phyloP scores from a whole-genome alignment of 2,797 vertebrate species.

The Dromococcyx pavoninus region DNA sequence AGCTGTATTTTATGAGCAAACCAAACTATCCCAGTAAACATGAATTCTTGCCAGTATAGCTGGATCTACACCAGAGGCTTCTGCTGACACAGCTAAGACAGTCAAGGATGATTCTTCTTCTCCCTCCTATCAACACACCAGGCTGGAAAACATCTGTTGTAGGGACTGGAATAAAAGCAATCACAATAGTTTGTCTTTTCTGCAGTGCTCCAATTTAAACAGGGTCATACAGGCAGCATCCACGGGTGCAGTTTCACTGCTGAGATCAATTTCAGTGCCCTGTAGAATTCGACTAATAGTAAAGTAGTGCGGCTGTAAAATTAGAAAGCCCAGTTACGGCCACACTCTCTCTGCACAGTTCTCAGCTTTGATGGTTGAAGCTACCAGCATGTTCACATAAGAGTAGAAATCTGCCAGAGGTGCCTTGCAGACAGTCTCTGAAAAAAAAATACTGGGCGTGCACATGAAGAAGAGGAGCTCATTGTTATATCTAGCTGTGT shows the following conservation, averaged over 20 bases:
- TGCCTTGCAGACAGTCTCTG: neutral
- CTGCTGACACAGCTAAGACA: conserved; percentile 39
- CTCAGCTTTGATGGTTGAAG: neutral
- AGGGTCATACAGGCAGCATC: neutral
- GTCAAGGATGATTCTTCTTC: neutral
- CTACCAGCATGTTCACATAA: neutral
- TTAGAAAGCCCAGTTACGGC: conserved; percentile 17
- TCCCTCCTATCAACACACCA: neutral
- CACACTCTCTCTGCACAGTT: neutral
- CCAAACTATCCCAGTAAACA: neutral
- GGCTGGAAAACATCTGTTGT: conserved; percentile 7
- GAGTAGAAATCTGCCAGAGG: neutral
- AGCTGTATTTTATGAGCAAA: neutral
- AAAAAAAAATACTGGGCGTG: neutral
- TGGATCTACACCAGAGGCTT: conserved; percentile 25
- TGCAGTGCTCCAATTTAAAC: conserved; percentile 27
- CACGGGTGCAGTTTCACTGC: neutral
- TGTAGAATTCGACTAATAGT: neutral
- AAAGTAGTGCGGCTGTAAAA: conserved; percentile 28
- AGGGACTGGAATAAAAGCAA: conserved; percentile 8
- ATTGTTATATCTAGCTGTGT: neutral
- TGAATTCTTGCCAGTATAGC: neutral
- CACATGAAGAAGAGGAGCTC: neutral
- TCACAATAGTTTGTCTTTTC: conserved; percentile 26
- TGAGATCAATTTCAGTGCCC: neutral